phyloP scores from a whole-genome alignment of 2,888 invertebrate species.

The Drosophila anomalata region DNA sequence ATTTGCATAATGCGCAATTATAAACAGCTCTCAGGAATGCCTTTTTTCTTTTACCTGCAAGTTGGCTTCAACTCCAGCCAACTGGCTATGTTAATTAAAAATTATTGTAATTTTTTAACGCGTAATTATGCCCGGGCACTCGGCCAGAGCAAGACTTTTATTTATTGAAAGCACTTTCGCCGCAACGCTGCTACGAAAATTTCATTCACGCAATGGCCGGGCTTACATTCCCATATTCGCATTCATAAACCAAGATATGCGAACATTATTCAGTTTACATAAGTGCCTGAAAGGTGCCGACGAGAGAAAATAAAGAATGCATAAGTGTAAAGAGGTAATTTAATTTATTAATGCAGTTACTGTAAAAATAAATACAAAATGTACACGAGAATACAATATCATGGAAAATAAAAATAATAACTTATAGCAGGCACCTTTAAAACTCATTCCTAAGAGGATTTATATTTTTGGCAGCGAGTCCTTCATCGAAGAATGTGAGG shows the following conservation, averaged over 20 bases:
- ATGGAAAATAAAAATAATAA: not conserved
- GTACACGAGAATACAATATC: not conserved
- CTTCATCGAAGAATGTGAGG: conserved; percentile 14
- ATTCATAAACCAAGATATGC: conserved; percentile 31
- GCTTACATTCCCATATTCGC: conserved; percentile 9
- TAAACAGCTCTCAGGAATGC: conserved; percentile 43
- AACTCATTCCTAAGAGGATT: conserved; percentile 1
- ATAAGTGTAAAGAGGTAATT: not conserved
- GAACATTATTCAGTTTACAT: conserved; percentile 8
- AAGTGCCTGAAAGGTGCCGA: conserved; percentile 14
- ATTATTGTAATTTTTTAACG: conserved; percentile 73
- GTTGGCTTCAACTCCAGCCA: conserved; percentile 9
- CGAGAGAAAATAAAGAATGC: not conserved
- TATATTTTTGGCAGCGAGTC: conserved; percentile 17
- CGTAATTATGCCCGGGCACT: conserved; percentile 66
- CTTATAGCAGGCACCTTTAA: not conserved
- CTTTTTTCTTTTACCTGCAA: conserved; percentile 17
- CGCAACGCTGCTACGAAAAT: conserved; percentile 26
- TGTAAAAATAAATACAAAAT: no score
- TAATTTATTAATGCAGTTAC: not conserved
- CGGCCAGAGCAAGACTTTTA: conserved; percentile 37
- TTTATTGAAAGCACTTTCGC: conserved; percentile 55
- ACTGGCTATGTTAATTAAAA: conserved; percentile 71
- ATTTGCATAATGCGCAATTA: conserved; percentile 74
- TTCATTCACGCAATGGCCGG: conserved; percentile 34